Evolutionary conservation across 2,113 vertebrate genomes (phyloP), one percentile per base, ranked within the genome.

Genomic region (Chionodraco myersi): DNA sequence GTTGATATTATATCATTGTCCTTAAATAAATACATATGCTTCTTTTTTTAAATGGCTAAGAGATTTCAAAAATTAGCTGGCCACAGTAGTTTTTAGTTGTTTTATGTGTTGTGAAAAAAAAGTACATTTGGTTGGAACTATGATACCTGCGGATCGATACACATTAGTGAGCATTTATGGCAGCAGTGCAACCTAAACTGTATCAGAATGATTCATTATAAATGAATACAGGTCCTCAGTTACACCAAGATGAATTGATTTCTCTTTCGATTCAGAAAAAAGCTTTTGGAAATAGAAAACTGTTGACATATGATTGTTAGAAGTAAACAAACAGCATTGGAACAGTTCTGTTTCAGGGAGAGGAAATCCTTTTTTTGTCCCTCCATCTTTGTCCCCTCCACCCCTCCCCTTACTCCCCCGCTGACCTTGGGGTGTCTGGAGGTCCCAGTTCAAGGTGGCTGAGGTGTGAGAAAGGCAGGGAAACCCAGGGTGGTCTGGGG

Each of bases 401-500:
- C 47, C 60, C 53, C 16, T 56, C 58, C 11, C 44, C 66, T n/a
- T 18, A 49, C 10, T 34, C 36, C 10, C 10, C n/a, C 13, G n/a
- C 7, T 89, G 84, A 89, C 89, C 87, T 92, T 92, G 84, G 60
- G 78, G 77, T 80, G 72, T 89, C 59, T 65, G 77, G 41, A 81
- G 61, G 79, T 86, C 83, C 61, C 56, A 16, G 74, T 68, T 66
- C 58, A 75, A 80, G 72, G 80, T 73, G 72, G 83, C 72, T 57
- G 87, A 92, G 87, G 88, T 92, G 91, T 90, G 88, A 91, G 71
- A 85, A 83, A 65, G 70, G 30, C 84, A 85, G 71, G 77, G 79
- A 77, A 68, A 80, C 69, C 70, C 74, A 16, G 34, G 67, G 82
- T 80, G 26, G 77, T 85, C 72, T 78, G 58, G 73, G 65, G 44